Conservation (phyloP, 2,113 vertebrate species). For the Corythornis cristatus region DNA sequence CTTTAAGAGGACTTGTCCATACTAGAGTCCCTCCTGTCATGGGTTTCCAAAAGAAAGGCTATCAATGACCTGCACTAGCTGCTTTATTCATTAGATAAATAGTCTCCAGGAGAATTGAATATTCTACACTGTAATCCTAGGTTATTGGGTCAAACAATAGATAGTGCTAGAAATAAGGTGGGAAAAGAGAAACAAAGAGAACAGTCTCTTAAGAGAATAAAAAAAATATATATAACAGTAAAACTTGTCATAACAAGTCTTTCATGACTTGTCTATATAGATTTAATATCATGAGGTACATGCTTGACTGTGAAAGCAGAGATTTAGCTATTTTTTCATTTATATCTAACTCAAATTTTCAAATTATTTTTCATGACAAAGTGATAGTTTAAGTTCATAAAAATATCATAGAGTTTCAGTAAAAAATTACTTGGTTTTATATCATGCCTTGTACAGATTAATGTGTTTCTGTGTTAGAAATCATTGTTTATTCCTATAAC, state of each 20-base stretch:
- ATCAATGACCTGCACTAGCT: background rate
- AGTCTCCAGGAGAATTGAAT: background rate
- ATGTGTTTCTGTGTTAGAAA: background rate
- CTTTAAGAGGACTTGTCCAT: background rate
- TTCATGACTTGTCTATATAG: background rate
- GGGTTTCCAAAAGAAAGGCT: background rate
- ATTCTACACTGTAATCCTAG: background rate
- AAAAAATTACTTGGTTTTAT: background rate
- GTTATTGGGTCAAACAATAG: background rate
- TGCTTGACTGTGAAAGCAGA: background rate
- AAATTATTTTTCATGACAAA: background rate
- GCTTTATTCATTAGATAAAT: background rate
- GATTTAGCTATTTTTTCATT: background rate
- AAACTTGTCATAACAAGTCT: background rate
- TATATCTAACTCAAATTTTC: background rate
- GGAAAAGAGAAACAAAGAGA: background rate
- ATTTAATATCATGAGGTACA: background rate
- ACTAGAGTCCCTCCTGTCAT: background rate
- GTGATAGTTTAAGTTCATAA: background rate
- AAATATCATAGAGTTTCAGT: background rate
- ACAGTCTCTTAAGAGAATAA: background rate
- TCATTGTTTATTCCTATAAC: background rate
- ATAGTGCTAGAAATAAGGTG: background rate
- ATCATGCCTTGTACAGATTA: background rate
- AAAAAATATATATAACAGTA: background rate